These are phyloP conservation scores for Drosophila subsilvestris DNA, from an alignment of 2,888 invertebrate genomes.

Conservation along the genomic window DNA sequence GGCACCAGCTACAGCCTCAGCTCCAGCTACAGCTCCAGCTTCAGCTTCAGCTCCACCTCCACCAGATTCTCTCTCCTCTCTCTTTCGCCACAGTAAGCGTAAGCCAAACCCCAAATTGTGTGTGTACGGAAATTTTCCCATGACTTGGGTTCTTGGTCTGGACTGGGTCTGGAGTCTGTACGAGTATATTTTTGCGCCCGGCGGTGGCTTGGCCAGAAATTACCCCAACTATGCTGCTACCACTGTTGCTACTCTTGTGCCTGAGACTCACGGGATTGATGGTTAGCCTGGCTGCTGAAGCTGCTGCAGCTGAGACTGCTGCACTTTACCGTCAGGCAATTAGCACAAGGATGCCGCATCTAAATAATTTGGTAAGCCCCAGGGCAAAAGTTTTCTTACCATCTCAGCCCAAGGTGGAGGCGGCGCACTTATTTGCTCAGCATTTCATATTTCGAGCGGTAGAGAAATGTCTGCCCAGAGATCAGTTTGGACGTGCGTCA, in stretches of 20 bases:
- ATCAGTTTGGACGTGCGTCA: conserved; percentile 55
- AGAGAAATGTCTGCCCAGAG: conserved; percentile 1
- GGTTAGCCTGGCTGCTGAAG: conserved; percentile 48
- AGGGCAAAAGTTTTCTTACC: conserved; percentile 37
- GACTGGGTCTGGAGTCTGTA: conserved; percentile 52
- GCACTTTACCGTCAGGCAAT: conserved; percentile 75
- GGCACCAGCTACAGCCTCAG: neutral
- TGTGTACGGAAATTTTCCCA: conserved; percentile 79
- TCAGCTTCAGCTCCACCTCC: conserved; percentile 29
- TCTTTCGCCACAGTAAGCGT: conserved; percentile 47
- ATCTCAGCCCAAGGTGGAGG: conserved; percentile 16
- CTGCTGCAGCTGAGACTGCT: conserved; percentile 40
- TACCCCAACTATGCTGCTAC: conserved; percentile 68
- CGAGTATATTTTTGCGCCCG: conserved; percentile 57
- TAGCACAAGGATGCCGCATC: conserved; percentile 79
- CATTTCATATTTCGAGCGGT: conserved; percentile 28
- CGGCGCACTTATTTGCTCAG: conserved; percentile 70
- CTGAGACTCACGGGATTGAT: conserved; percentile 65
- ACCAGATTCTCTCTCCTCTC: conserved; percentile 16
- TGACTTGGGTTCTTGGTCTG: conserved; percentile 59
- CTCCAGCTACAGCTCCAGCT: conserved; percentile 18
- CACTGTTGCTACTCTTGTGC: conserved; percentile 23
- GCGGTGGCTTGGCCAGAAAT: conserved; percentile 76
- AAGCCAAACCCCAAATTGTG: conserved; percentile 80
- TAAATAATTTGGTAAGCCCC: conserved; percentile 73